Percentiles rank a stretch among this genome's conserved stretches.
Evolutionary conservation across 2,113 vertebrate genomes (phyloP).

Genomic region (Cepphus grylle): DNA sequence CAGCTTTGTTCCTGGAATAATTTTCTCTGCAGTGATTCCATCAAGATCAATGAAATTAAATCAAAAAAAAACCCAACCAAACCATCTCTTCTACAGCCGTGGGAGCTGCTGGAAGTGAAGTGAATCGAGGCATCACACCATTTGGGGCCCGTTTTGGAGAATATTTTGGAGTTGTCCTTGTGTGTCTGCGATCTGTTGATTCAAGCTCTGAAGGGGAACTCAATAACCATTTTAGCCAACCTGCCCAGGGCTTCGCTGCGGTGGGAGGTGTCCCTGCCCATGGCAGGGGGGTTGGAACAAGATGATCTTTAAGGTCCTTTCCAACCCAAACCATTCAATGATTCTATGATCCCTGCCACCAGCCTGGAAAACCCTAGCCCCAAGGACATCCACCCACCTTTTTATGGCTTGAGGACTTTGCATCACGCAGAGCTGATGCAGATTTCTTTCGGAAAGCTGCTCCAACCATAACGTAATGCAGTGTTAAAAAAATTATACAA

Average conservation of each 20-base stretch:
- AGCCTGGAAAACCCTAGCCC: background rate
- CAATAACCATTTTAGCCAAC: accelerated
- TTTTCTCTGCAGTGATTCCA: background rate
- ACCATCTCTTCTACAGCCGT: accelerated
- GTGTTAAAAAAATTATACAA: background rate
- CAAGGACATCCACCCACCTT: background rate
- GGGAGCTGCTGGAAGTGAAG: background rate
- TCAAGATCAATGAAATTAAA: background rate
- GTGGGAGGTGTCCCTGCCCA: background rate
- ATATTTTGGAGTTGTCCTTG: background rate
- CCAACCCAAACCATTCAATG: background rate
- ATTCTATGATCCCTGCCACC: background rate
- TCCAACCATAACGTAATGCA: background rate
- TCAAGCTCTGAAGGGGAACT: background rate
- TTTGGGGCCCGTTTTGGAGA: background rate
- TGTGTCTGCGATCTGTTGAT: accelerated
- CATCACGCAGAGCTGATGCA: background rate
- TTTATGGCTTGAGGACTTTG: background rate
- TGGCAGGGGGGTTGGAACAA: background rate
- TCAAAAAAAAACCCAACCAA: background rate
- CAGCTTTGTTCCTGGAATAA: background rate
- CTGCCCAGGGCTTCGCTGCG: background rate
- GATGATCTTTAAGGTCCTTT: background rate
- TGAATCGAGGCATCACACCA: background rate
- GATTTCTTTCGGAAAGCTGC: background rate